Evolutionary conservation across 2,888 invertebrate genomes (phyloP).

Genomic region (Asteroscopus sphinx): DNA sequence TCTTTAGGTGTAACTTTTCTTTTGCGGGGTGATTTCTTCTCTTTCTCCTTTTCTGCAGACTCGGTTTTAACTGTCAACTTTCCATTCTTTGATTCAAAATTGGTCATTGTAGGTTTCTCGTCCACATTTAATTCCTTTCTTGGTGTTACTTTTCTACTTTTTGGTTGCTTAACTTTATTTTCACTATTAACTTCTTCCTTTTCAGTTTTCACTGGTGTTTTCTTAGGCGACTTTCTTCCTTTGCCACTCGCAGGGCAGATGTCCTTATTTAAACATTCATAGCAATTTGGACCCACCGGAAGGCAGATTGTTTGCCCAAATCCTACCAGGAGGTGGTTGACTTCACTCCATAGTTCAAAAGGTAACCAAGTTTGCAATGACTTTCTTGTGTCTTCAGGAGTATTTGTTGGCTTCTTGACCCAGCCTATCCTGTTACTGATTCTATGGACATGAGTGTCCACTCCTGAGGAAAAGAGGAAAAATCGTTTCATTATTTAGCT

Average conservation of each 20-base stretch:
- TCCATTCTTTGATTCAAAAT: conserved; percentile 30
- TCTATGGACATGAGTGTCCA: conserved; percentile 99
- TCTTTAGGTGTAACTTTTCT: conserved; percentile 53
- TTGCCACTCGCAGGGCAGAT: conserved; percentile 93
- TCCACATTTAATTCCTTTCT: conserved; percentile 56
- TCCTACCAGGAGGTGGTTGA: conserved; percentile 97
- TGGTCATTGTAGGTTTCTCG: conserved; percentile 17
- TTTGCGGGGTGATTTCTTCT: conserved; percentile 47
- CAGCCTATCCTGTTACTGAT: conserved; percentile 97
- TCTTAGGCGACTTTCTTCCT: conserved; percentile 78
- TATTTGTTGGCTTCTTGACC: conserved; percentile 93
- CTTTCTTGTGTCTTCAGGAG: conserved; percentile 96
- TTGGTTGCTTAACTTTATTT: conserved; percentile 49
- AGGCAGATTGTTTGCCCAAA: conserved; percentile 98
- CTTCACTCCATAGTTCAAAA: conserved; percentile 94
- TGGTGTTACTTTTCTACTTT: conserved; percentile 59
- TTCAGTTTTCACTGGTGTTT: conserved; percentile 68
- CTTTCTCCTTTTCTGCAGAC: conserved; percentile 17
- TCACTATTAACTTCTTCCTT: conserved; percentile 55
- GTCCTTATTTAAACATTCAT: conserved; percentile 94
- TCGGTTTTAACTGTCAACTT: conserved; percentile 24
- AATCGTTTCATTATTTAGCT: too few species aligned
- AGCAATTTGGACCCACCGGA: conserved; percentile 95
- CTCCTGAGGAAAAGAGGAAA: conserved; percentile 89
- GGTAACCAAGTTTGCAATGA: conserved; percentile 97